phyloP scores from a whole-genome alignment of 2,113 vertebrate genomes.

The Ophiodon elongatus region DNA sequence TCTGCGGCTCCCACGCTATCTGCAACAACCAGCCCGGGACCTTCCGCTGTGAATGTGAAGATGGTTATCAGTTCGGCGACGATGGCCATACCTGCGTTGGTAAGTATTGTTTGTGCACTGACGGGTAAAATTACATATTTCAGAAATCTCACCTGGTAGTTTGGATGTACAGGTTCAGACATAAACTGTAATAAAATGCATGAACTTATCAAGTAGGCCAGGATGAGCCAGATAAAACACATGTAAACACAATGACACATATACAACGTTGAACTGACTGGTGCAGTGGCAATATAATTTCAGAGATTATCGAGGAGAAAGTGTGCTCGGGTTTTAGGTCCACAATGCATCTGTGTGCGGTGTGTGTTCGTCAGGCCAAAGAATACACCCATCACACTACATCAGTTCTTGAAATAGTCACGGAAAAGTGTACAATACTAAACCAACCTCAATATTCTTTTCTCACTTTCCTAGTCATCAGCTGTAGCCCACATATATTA shows the following conservation, averaged over 20 bases:
- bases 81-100: conserved; percentile 88
- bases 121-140: conserved; percentile 3
- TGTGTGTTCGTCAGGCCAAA: not conserved
- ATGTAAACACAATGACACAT: not conserved
- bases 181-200: conserved; percentile 32
- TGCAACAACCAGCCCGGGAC: conserved; percentile 96
- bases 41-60: conserved; percentile 92
- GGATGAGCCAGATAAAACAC: conserved; percentile 6
- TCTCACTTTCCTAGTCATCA: not conserved
- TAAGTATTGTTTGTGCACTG: conserved; percentile 77
- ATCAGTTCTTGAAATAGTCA: not conserved
- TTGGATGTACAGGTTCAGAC: conserved; percentile 1
- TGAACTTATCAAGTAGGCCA: conserved; percentile 11
- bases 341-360: not conserved
- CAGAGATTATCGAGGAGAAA: conserved; percentile 4
- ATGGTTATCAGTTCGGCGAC: conserved; percentile 89
- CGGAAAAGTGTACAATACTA: not conserved
- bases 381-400: not conserved
- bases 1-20: conserved; percentile 86
- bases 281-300: conserved; percentile 15
- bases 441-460: not conserved
- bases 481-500: not conserved
- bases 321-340: not conserved
- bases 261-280: not conserved
- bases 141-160: not conserved